Percentiles rank a stretch among this genome's conserved stretches.
Conservation (phyloP, 2,113 vertebrate species). For the Struthidea cinerea region DNA sequence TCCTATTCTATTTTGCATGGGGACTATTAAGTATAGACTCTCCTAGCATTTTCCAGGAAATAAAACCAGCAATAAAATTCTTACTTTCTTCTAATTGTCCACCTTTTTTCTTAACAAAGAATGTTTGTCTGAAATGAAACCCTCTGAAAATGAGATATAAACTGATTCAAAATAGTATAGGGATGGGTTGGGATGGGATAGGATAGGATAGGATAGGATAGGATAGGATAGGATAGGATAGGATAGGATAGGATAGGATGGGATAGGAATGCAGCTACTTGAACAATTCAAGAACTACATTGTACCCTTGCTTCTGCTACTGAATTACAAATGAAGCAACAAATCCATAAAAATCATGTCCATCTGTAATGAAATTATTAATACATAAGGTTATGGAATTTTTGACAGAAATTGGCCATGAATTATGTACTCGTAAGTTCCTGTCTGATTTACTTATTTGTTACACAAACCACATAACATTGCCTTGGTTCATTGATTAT, state of each 20-base stretch:
- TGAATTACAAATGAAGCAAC: background rate
- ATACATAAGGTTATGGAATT: background rate
- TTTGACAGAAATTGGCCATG: background rate
- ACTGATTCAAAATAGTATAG: background rate
- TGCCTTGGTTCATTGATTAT: background rate
- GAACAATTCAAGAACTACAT: background rate
- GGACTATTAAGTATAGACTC: background rate
- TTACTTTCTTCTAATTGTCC: background rate
- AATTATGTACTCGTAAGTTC: background rate
- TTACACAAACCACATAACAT: background rate
- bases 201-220: background rate
- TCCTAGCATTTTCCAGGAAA: background rate
- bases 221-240: background rate
- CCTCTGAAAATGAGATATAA: background rate
- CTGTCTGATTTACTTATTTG: background rate
- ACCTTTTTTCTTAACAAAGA: background rate
- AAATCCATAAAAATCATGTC: background rate
- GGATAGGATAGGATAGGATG: background rate
- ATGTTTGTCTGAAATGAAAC: background rate
- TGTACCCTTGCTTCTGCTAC: background rate
- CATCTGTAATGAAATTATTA: background rate
- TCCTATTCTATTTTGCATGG: background rate
- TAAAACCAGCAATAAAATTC: background rate
- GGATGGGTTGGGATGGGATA: background rate
- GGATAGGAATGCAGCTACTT: background rate